Base-by-base conservation (phyloP, 2,113 vertebrate species). In the Furnarius figulus region DNA sequence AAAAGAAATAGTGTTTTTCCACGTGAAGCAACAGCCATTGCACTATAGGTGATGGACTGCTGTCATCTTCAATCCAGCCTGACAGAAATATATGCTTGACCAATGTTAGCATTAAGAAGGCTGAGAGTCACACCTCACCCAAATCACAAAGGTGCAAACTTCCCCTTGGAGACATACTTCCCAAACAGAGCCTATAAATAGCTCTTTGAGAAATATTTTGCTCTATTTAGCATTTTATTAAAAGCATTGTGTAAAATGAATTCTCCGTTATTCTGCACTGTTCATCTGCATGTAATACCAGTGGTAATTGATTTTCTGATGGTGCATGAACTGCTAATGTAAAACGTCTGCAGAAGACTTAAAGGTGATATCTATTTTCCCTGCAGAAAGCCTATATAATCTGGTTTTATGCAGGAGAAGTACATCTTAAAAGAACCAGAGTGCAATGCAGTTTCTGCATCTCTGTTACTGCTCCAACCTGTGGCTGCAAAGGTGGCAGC, bases 151-250 rank as follows among this genome's bases (percentile, higher is more conserved):
- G 80, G 85, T 84, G 83, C 53, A 92, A 85, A 85, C 61, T 89
- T 96, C 76, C 70, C 73, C 66, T 93, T 14, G 7, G 76, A 90
- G 66, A 85, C 53, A 30, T 56, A 59, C 49, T 90, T 97, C 94
- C 83, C 95, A 75, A 75, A 72, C n/a, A 81, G 76, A 82, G 56
- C 39, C 91, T 97, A 95, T 96, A 97, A 97, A 97, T 95, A 97
- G 91, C 55, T 91, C 61, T 83, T 92, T 35, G 70, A 87, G 96
- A 97, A 97, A 97, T 80, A 97, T 96, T 96, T 97, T 96, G 77
- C 94, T 97, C 90, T 96, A 97, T 97, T 97, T 98, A 95, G 95
- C 78, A 89, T 93, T 97, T 97, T 92, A 94, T 95, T 95, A 95
- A 85, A 93, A 93, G 89, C 92, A 95, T 95, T 96, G 72, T 96